Base-by-base conservation (phyloP, 1,140 invertebrate species). In the Euwallacea similis region DNA sequence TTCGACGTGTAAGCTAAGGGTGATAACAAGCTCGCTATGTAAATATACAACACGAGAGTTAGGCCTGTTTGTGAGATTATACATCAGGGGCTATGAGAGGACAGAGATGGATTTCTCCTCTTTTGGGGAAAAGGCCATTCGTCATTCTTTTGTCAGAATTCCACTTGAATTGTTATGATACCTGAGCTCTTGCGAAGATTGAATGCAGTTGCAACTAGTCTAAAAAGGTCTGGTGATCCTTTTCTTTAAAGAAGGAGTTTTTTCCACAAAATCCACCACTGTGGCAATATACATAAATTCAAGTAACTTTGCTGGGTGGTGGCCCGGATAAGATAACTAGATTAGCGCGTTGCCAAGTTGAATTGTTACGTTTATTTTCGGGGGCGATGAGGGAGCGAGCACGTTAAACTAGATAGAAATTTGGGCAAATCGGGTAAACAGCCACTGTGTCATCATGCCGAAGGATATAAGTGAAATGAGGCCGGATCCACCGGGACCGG, bases 321-420 rank as follows among this genome's bases (percentile, higher is more conserved):
- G 69, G 54, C 61, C 42, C 54, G 62, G 60, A 71, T 71, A 65
- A 71, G 69, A 71, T 71, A 71, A 71, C 69, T 71, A 65, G 69
- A 71, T 71, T 71, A 71, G 62, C 69, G 60, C 61, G 60, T 54
- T 61, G 44, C 61, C 69, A 47, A 64, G 13, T 58, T 65, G 69
- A 71, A 71, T 71, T 71, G 61, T 69, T 69, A 69, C 62, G 69
- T 71, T 71, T 71, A 71, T 71, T 71, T 71, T 71, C 60, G 50
- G 53, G 53, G 64, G 50, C 60, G 53, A 71, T 71, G 63, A 42
- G 50, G 53, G 53, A 71, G 50, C 60, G 53, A 71, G 50, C 50
- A 44, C 69, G 69, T 71, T 64, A 65, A 71, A 71, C 60, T 61
- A 71, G 55, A 71, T 71, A 60, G 69, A 71, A 71, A 71, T 71